A percentile compares a stretch with the other conserved stretches of the same genome.
These are phyloP conservation scores for Eupithecia subfuscata DNA, from an alignment of 2,888 invertebrate genomes.

Conservation along the genomic window DNA sequence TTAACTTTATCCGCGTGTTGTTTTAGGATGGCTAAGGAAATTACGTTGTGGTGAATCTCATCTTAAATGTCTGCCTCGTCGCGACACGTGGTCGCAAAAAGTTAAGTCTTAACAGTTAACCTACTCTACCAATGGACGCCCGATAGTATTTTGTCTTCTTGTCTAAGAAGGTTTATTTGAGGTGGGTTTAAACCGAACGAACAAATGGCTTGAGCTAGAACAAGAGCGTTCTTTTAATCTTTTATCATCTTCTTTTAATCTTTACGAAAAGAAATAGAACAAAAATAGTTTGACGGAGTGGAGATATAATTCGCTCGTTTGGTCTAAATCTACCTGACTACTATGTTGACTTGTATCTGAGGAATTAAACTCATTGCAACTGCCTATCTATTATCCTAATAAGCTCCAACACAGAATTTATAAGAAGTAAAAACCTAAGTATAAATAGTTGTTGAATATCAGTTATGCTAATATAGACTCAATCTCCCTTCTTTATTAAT, in stretches of 20 bases:
- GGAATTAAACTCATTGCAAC: background rate
- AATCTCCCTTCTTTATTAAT: background rate
- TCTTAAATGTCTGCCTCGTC: conserved; percentile 47
- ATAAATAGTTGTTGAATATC: background rate
- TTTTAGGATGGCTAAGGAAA: conserved; percentile 48
- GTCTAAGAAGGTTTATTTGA: background rate
- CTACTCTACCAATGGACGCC: background rate
- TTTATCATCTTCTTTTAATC: background rate
- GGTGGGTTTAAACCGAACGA: background rate
- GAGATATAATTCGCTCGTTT: too few relatives aligned
- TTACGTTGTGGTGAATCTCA: conserved; percentile 50
- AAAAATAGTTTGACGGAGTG: too few relatives aligned
- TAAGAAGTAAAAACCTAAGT: background rate
- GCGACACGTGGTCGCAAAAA: conserved; percentile 36
- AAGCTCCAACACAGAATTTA: background rate
- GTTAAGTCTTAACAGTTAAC: background rate
- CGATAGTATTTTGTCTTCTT: background rate
- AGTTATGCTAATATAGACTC: background rate
- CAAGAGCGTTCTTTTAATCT: background rate
- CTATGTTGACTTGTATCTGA: too few relatives aligned
- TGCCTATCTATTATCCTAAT: background rate
- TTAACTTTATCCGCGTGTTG: conserved; percentile 42
- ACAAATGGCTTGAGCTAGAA: background rate
- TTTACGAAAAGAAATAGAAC: background rate
- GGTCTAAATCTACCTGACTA: too few relatives aligned